A percentile compares a stretch with the other conserved stretches of the same genome.
These are phyloP conservation scores for Phorcus lineatus DNA, from an alignment of 2,888 invertebrate genomes.

Conservation along the genomic window DNA sequence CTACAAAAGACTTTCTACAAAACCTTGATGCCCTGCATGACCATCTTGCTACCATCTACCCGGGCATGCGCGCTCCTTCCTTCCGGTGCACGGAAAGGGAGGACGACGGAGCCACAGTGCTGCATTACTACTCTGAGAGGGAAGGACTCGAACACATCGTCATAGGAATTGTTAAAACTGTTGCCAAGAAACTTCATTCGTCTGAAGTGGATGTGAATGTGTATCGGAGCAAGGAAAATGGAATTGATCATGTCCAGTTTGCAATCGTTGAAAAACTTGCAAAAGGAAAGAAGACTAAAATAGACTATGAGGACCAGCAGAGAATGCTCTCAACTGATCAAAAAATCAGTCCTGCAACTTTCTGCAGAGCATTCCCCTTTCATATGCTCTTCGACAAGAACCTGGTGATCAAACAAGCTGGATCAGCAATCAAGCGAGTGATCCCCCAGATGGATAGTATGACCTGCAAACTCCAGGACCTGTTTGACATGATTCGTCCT, in stretches of 20 bases:
- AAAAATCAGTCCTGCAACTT: slow-evolving; percentile 66
- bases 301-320: slow-evolving; percentile 35
- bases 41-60: slow-evolving; percentile 88
- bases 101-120: slow-evolving; percentile 76
- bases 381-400: slow-evolving; percentile 95
- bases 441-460: slow-evolving; percentile 66
- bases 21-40: slow-evolving; percentile 97
- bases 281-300: slow-evolving; percentile 21
- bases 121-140: slow-evolving; percentile 97
- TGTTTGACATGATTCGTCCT: slow-evolving; percentile 64
- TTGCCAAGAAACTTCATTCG: slow-evolving; percentile 93
- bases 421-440: slow-evolving; percentile 89
- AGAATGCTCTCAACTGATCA: slow-evolving; percentile 52
- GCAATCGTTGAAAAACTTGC: slow-evolving; percentile 58
- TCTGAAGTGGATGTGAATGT: slow-evolving; percentile 84
- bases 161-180: slow-evolving; percentile 98
- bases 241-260: slow-evolving; percentile 87
- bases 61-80: slow-evolving; percentile 86
- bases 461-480: slow-evolving; percentile 31
- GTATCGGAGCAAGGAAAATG: slow-evolving; percentile 90
- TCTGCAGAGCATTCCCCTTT: slow-evolving; percentile 90
- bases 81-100: slow-evolving; percentile 84
- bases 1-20: slow-evolving; percentile 94
- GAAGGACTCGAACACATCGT: slow-evolving; percentile 97
- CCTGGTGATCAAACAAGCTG: slow-evolving; percentile 91